These are phyloP conservation scores for Pteruthius melanotis DNA, from an alignment of 2,113 vertebrate genomes.

Conservation along the genomic window DNA sequence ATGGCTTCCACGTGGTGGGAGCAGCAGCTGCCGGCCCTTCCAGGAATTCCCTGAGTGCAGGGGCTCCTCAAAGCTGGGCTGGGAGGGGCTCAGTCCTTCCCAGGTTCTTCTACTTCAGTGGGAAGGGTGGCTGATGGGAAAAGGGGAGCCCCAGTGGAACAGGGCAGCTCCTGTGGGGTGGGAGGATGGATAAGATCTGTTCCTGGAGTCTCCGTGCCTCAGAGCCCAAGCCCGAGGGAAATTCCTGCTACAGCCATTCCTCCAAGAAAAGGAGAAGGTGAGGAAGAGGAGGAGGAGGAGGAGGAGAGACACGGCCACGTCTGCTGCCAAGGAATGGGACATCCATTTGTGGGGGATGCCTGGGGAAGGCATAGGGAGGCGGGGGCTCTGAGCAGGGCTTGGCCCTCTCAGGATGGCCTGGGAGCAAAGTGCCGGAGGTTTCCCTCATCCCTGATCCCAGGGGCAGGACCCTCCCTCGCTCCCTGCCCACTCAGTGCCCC, in stretches of 20 bases:
- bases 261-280: accelerated
- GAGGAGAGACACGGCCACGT: background rate
- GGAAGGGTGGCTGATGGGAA: background rate
- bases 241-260: background rate
- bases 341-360: accelerated
- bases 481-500: background rate
- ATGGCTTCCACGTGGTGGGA: background rate
- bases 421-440: background rate
- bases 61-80: background rate
- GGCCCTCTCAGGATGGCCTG: accelerated
- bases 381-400: accelerated
- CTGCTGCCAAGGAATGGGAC: background rate
- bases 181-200: background rate
- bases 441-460: background rate
- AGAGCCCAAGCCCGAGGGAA: background rate
- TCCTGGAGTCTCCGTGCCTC: background rate
- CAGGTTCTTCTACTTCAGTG: background rate
- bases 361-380: too few species aligned
- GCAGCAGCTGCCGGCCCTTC: accelerated
- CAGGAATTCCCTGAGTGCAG: background rate
- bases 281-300: accelerated
- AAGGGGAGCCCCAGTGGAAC: background rate
- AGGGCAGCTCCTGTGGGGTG: background rate
- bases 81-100: background rate
- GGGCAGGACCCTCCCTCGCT: accelerated